phyloP scores from a whole-genome alignment of 2,888 invertebrate species.

The Melinaea marsaeus region DNA sequence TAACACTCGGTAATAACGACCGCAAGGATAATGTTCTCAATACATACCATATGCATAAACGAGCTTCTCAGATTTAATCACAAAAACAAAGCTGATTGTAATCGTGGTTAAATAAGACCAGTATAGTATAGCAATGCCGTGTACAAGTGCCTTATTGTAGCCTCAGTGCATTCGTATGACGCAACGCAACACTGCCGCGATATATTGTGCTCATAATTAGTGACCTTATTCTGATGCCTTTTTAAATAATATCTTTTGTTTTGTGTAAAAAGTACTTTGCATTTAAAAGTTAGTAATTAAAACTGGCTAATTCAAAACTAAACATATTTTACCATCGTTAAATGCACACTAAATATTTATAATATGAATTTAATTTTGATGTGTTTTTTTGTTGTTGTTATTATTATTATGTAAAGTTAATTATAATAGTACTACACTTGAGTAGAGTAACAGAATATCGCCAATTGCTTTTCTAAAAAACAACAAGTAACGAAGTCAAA shows the following conservation, averaged over 20 bases:
- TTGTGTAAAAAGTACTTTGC: constrained; percentile 22
- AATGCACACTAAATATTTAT: not conserved
- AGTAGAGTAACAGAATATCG: not conserved
- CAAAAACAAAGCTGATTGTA: constrained; percentile 17
- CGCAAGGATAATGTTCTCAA: too few species aligned
- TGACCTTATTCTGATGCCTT: constrained; percentile 55
- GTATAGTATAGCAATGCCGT: constrained; percentile 30
- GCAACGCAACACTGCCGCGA: constrained; percentile 42
- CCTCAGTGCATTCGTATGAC: constrained; percentile 39
- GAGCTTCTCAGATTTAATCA: not conserved
- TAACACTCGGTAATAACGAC: too few species aligned
- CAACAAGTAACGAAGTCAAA: constrained; percentile 4
- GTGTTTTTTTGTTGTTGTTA: too few species aligned
- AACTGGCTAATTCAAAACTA: not conserved
- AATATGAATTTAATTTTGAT: too few species aligned
- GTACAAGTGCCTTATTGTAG: constrained; percentile 31
- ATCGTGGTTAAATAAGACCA: constrained; percentile 20
- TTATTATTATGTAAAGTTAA: too few species aligned
- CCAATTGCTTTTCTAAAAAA: not conserved
- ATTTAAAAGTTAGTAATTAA: constrained; percentile 8
- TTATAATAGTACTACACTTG: not conserved
- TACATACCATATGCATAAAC: too few species aligned
- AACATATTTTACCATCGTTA: not conserved
- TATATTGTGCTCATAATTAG: constrained; percentile 55
- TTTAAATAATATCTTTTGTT: constrained; percentile 42